Base-by-base conservation (phyloP, 2,797 vertebrate species). In the Stomatorhinus walkeri region DNA sequence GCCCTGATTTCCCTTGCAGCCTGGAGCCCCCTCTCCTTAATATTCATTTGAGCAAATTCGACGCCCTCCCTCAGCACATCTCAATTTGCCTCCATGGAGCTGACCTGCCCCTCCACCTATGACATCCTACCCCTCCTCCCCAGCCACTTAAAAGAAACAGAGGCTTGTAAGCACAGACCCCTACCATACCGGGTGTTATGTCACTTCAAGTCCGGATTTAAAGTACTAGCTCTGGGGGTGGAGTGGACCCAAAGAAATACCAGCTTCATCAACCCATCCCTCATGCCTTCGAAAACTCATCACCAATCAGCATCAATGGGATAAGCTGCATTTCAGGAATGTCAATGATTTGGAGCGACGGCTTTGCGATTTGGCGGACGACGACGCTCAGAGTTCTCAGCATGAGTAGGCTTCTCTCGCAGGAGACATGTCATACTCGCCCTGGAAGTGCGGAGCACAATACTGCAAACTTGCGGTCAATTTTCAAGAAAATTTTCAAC, bases 221-320 rank as follows among this genome's bases (percentile, higher is more conserved):
- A 91, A 91, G 92, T 93, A 92, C n/a, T 48, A 88, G 89, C 43
- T 22, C 93, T 93, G 93, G 94, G 92, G 91, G 92, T 88, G 92
- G 94, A 94, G 95, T 93, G 93, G 51, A 92, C 89, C 91, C 89
- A 92, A 92, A 92, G 89, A 68, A 95, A 94, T 92, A 91, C 46
- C 79, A 56, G 68, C 81, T 91, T 87, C 93, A 92, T 46, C n/a
- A 24, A 84, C 36, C 36, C 46, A 36, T 49, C 49, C 52, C 92
- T 93, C 90, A 89, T 90, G 92, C 40, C 93, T 90, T 92, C 88
- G 36, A 48, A 56, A 90, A 79, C 92, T 95, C 94, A 93, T 93
- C 93, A 95, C 94, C 94, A 95, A 96, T 96, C 95, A 95, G 94
- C 90, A 91, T 95, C 94, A 94, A 14, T 24, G 22, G 5, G 36